phyloP scores from a whole-genome alignment of 2,888 invertebrate species.

The Ganaspis brasiliensis region DNA sequence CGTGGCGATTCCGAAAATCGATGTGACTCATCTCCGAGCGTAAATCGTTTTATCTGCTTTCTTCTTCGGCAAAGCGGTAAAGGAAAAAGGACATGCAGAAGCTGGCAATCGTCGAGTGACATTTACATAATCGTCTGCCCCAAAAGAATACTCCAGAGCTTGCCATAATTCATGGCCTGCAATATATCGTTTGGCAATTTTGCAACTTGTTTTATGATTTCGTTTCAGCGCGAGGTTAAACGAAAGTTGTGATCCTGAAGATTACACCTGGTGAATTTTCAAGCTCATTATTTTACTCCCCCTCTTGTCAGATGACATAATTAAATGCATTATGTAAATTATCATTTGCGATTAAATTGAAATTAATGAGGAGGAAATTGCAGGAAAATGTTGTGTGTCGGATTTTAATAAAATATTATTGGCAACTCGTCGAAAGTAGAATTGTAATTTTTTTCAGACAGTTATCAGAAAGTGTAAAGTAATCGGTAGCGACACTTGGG shows the following conservation, averaged over 20 bases:
- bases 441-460: background rate
- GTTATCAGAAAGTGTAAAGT: constrained; percentile 22
- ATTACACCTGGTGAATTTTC: background rate
- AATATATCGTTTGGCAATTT: constrained; percentile 13
- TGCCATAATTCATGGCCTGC: constrained; percentile 12
- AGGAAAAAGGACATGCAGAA: constrained; percentile 7
- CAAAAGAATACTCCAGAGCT: constrained; percentile 14
- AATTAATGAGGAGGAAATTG: background rate
- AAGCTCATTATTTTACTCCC: too few relatives aligned
- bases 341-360: background rate
- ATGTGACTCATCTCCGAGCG: constrained; percentile 20
- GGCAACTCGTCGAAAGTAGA: too few relatives aligned
- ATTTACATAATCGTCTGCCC: constrained; percentile 28
- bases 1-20: constrained; percentile 9
- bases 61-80: constrained; percentile 17
- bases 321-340: too few relatives aligned
- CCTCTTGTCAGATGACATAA: too few relatives aligned
- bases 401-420: too few relatives aligned
- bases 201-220: constrained; percentile 15
- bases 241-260: constrained; percentile 15
- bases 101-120: constrained; percentile 14
- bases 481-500: constrained; percentile 65
- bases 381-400: too few relatives aligned
- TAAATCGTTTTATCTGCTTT: constrained; percentile 10
- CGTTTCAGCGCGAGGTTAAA: background rate